Evolutionary conservation across 2,888 invertebrate species (phyloP), one percentile per base, ranked within the genome.

Genomic region (Norana najaformis): DNA sequence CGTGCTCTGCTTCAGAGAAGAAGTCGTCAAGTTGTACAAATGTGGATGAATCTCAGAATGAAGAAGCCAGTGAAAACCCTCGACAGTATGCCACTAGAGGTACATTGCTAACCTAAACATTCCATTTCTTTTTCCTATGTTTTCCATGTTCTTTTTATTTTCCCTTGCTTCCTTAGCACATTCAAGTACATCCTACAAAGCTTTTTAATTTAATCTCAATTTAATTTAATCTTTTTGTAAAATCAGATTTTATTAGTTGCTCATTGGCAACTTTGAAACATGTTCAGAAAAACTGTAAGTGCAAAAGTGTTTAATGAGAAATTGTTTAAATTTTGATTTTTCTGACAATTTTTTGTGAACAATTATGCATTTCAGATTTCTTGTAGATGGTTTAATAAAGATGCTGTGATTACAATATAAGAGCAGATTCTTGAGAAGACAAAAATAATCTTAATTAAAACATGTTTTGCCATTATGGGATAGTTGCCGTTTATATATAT

Each of bases 41-140:
- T 85, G 4, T 37, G 18, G 34, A 37, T 85, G 85, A 85, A 69
- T 69, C 69, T 37, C 85, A 85, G 23, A 37, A 37, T 36, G 85
- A 85, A 85, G 37, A 37, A 35, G n/a, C 69, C 30, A 69, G 18
- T 85, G 85, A 85, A 85, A 85, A 85, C 37, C 85, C 34, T 35
- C 85, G 85, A 30, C 85, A 85, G 35, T 85, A 85, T 85, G 37
- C 37, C 23, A 85, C 85, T 37, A 85, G 85, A 23, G 85, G 85
- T 85, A 85, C 35, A 20, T 69, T 69, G 69, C 69, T n/a, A 69
- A n/a, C 30, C 30, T 1, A 69, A 69, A 69, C 11, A 69, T 69
- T 69, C 11, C 0, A 30, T 69, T 69, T 69, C 69, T n/a, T 69
- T 69, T 69, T n/a, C n/a, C 69, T 69, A 13, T n/a, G 11, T 69